phyloP scores from a whole-genome alignment of 1,140 invertebrate species.

The Neodiprion fabricii region DNA sequence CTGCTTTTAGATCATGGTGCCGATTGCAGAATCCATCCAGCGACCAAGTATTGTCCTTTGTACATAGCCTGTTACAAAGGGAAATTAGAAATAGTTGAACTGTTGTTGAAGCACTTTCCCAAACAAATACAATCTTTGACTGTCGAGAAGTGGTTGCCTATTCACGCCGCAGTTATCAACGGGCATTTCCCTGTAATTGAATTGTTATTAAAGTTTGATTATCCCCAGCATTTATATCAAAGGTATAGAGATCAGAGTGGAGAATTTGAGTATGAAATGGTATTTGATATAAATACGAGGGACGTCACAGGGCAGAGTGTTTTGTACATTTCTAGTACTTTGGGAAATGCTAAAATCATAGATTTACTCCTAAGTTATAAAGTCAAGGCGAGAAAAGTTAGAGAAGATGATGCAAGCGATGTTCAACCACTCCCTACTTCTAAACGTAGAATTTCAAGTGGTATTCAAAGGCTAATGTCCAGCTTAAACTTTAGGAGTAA shows the following conservation, averaged over 20 bases:
- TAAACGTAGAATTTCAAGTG: slow-evolving; percentile 79
- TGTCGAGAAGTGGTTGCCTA: slow-evolving; percentile 89
- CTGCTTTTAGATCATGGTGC: slow-evolving; percentile 82
- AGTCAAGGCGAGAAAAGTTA: slow-evolving; percentile 70
- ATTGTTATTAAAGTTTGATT: slow-evolving; percentile 81
- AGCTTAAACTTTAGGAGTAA: slow-evolving; percentile 71
- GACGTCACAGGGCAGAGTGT: slow-evolving; percentile 91
- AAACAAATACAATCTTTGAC: slow-evolving; percentile 78
- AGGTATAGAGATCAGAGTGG: slow-evolving; percentile 71
- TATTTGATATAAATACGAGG: slow-evolving; percentile 89
- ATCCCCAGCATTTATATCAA: slow-evolving; percentile 72
- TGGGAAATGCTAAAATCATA: slow-evolving; percentile 83
- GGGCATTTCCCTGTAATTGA: slow-evolving; percentile 81
- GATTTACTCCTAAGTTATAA: slow-evolving; percentile 79
- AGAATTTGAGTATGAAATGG: slow-evolving; percentile 83
- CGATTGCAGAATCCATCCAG: slow-evolving; percentile 84
- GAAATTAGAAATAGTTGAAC: slow-evolving; percentile 78
- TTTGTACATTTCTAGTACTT: slow-evolving; percentile 85
- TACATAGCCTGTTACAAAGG: slow-evolving; percentile 92
- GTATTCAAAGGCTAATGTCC: slow-evolving; percentile 87
- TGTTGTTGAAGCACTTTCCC: slow-evolving; percentile 76
- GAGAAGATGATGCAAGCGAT: slow-evolving; percentile 51
- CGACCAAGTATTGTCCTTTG: slow-evolving; percentile 90
- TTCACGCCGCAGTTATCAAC: slow-evolving; percentile 92
- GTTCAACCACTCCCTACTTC: slow-evolving; percentile 61